These are phyloP conservation scores for Oophaga sylvatica DNA, from an alignment of 2,797 vertebrate genomes.

Conservation along the genomic window DNA sequence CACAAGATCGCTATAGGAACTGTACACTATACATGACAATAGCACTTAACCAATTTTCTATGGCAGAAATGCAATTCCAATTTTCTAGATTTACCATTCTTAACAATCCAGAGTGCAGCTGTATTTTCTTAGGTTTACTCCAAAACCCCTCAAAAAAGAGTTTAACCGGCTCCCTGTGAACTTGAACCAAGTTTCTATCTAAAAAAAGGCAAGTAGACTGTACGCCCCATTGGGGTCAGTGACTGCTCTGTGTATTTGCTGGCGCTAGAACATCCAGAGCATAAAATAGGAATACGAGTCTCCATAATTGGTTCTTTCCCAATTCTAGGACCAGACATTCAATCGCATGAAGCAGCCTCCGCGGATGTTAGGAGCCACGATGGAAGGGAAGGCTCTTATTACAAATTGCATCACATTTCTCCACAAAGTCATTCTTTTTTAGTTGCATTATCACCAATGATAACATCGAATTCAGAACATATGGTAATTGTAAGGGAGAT, in stretches of 20 bases:
- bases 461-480: conserved; percentile 13
- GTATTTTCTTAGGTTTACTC: too few species aligned
- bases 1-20: too few species aligned
- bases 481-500: conserved; percentile 43
- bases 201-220: too few species aligned
- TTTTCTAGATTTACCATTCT: too few species aligned
- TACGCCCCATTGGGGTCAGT: too few species aligned
- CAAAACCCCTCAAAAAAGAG: too few species aligned
- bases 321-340: neutral
- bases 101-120: too few species aligned
- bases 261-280: neutral
- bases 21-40: too few species aligned
- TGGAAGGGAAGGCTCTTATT: neutral
- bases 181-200: too few species aligned
- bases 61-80: too few species aligned
- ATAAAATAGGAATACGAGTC: neutral
- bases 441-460: neutral
- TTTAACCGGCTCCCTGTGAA: too few species aligned
- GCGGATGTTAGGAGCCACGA: neutral
- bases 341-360: neutral
- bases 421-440: neutral
- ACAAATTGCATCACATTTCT: conserved; percentile 17
- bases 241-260: neutral
- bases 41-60: too few species aligned
- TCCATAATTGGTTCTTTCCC: neutral